Base-by-base conservation (phyloP, 1,140 invertebrate species). In the Drosophila littoralis region DNA sequence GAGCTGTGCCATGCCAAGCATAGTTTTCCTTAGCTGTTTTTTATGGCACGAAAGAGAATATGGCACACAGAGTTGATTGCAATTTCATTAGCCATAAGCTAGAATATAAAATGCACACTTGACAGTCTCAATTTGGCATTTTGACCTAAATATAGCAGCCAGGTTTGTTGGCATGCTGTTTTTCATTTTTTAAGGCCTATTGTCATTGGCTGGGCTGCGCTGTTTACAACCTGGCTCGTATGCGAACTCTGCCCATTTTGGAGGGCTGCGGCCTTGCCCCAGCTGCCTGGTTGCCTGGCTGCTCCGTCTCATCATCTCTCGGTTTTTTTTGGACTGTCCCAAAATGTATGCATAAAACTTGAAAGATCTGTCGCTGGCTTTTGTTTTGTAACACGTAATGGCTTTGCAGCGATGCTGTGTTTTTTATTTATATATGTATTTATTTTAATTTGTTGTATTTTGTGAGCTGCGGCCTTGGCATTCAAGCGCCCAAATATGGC, bases 401-500 rank as follows among this genome's bases (percentile, higher is more conserved):
- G 69, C 63, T 46, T 71, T 64, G 66, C 66, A 48, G 12, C 65
- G 54, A 63, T 63, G 68, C 43, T 33, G 42, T 52, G 15, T 13
- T 22, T 40, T 38, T 43, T 43, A 52, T 61, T 51, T 36, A 22
- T 15, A 52, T 54, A 51, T 48, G 10, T 36, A 45, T 51, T 35
- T 63, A 38, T 68, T 59, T 36, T 13, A 17, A 48, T 40, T 38
- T 42, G 7, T 65, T 32, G 15, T 65, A 50, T 65, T 45, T 59
- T 38, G 22, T 51, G 36, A 52, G 57, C 28, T 66, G 51, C 51
- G 85, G 59, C 84, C 84, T 89, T 89, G 84, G 84, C 84, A 89
- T 89, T 89, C 84, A 84, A 64, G 70, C 61, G 65, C 58, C 81
- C 84, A 90, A 89, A 89, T 89, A 89, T 90, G 81, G 84, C 57